A percentile compares a stretch with the other conserved stretches of the same genome.
These are phyloP conservation scores for Schrankia costaestrigalis DNA, from an alignment of 2,888 invertebrate species.

Conservation along the genomic window DNA sequence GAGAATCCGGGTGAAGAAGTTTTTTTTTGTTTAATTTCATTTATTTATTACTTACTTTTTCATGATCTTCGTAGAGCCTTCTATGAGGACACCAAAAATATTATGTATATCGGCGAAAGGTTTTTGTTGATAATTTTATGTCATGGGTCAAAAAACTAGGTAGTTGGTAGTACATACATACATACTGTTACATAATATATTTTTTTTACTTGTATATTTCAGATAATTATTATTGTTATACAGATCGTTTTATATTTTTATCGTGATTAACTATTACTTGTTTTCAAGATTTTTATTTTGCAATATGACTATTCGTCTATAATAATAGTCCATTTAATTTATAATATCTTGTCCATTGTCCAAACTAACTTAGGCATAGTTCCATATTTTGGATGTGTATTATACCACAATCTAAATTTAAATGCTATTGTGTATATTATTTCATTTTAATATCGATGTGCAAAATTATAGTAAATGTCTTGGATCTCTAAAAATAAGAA, in stretches of 20 bases:
- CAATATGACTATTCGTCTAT: conserved; percentile 48
- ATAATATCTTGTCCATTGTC: conserved; percentile 75
- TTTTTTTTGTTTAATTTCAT: conserved; percentile 23
- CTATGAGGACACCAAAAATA: conserved; percentile 11
- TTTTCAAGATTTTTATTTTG: conserved; percentile 60
- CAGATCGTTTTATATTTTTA: conserved; percentile 75
- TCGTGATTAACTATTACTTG: conserved; percentile 62
- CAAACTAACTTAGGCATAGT: conserved; percentile 76
- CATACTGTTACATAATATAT: conserved; percentile 68
- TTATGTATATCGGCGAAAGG: conserved; percentile 31
- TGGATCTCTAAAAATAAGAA: conserved; percentile 79
- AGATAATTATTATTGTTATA: conserved; percentile 77
- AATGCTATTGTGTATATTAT: conserved; percentile 78
- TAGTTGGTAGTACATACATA: conserved; percentile 64
- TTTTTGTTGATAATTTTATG: conserved; percentile 38
- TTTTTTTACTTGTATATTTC: conserved; percentile 77
- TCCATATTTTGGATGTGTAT: conserved; percentile 80
- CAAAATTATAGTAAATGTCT: conserved; percentile 81
- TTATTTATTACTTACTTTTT: conserved; percentile 15
- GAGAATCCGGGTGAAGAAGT: conserved; percentile 31
- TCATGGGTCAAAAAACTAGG: conserved; percentile 46
- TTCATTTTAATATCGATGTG: conserved; percentile 77
- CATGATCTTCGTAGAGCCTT: conserved; percentile 13
- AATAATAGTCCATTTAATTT: conserved; percentile 66
- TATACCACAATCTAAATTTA: conserved; percentile 74